Percentiles rank a stretch among this genome's conserved stretches.
Evolutionary conservation across 2,888 invertebrate species (phyloP).

Genomic region (Caenorhabditis parvicauda): DNA sequence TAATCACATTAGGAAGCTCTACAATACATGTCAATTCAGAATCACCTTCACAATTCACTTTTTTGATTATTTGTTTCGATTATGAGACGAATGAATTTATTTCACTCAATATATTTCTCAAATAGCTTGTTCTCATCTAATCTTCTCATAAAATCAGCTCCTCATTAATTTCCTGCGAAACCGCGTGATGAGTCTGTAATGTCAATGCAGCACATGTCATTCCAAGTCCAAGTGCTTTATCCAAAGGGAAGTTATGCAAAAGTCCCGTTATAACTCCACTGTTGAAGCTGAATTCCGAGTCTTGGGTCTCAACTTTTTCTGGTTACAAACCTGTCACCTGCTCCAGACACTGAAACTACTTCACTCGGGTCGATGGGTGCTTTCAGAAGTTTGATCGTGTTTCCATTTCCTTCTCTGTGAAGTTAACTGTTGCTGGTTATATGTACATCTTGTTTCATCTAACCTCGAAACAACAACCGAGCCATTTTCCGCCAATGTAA

Average conservation of each 20-base stretch:
- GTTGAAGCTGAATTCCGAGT: constrained; percentile 27
- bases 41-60: too few species aligned
- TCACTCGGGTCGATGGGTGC: constrained; percentile 16
- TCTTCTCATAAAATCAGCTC: constrained; percentile 8
- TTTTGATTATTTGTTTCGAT: too few species aligned
- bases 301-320: not conserved
- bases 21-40: too few species aligned
- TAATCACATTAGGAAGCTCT: too few species aligned
- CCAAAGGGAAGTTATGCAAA: constrained; percentile 13
- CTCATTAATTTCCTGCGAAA: constrained; percentile 12
- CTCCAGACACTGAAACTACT: constrained; percentile 56
- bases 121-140: too few species aligned
- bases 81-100: too few species aligned
- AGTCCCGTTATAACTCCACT: constrained; percentile 31
- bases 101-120: too few species aligned
- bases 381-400: constrained; percentile 4
- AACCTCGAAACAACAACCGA: constrained; percentile 25
- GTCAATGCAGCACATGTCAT: constrained; percentile 26
- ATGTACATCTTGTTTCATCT: not conserved
- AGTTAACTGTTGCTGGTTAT: not conserved
- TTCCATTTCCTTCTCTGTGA: not conserved
- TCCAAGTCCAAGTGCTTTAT: constrained; percentile 18
- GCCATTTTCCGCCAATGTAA: constrained; percentile 34
- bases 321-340: constrained; percentile 45
- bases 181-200: constrained; percentile 15